Percentiles rank a stretch among this genome's conserved stretches.
Evolutionary conservation across 2,113 vertebrate species (phyloP).

Genomic region (Boleophthalmus pectinirostris): DNA sequence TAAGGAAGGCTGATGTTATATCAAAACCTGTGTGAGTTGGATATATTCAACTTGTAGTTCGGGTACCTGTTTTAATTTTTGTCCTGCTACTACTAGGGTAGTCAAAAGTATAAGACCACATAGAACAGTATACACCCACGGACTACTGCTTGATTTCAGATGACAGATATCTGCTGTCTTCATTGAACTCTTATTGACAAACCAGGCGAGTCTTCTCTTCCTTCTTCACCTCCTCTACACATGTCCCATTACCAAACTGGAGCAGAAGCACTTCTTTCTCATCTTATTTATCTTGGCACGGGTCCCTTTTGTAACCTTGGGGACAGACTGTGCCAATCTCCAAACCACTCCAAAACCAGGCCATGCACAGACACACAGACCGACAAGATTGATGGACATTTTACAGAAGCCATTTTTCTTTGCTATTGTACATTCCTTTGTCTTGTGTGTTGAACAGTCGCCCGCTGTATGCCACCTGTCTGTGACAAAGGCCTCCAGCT

Average conservation of each 20-base stretch:
- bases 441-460: conserved; percentile 45
- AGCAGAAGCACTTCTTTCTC: conserved; percentile 43
- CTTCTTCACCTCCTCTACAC: conserved; percentile 15
- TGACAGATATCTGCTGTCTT: not conserved
- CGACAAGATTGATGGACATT: conserved; percentile 25
- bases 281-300: conserved; percentile 42
- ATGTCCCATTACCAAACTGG: conserved; percentile 57
- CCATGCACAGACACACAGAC: conserved; percentile 40
- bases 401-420: conserved; percentile 29
- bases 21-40: no score
- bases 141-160: not conserved
- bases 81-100: no score
- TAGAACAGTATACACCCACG: no score
- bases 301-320: conserved; percentile 55
- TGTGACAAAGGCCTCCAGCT: conserved; percentile 62
- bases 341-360: conserved; percentile 34
- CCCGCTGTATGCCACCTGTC: conserved; percentile 56
- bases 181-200: not conserved
- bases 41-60: no score
- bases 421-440: conserved; percentile 35
- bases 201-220: conserved; percentile 14
- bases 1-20: no score
- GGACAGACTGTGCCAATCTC: conserved; percentile 27
- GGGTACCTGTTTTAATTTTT: no score
- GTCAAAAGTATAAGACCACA: no score